Base-by-base conservation (phyloP, 2,113 vertebrate genomes). In the Chloroceryle aenea region DNA sequence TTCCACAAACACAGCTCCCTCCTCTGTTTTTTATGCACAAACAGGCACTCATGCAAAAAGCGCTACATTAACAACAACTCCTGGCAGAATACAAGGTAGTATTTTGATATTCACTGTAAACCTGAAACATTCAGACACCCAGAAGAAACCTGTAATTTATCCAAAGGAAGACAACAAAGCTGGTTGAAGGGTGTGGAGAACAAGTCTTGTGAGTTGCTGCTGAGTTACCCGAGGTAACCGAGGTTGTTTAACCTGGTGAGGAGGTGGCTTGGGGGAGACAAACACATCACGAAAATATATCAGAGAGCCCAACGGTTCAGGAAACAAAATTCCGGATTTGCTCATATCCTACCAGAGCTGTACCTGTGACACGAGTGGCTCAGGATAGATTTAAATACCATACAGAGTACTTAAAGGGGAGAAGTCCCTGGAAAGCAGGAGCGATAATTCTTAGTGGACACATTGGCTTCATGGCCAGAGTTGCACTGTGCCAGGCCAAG, bases 351-450 rank as follows among this genome's bases (percentile, higher is more conserved):
- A 29, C 32, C 53, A 73, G 9, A 42, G 16, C 22, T 29, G 21
- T 7, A 20, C 0, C 0, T 6, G 10, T 6, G 10, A 14, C 43
- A 59, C 40, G 19, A 36, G 45, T 10, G 14, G 34, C 16, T 52
- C 23, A 32, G 15, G 17, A 34, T 0, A 47, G 40, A 59, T 2
- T 1, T 26, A 43, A 61, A 42, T 34, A 42, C 20, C 38, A 9
- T 2, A 13, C 38, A 34, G 38, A 23, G 18, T 6, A 18, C 38
- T 38, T 48, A 14, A 42, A 42, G 21, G 11, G 29, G 29, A 48
- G 13, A 77, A 43, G 23, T 5, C 5, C 36, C 34, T 67, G 45
- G 64, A 72, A 61, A 72, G 26, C 8, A 26, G 14, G 32, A 82
- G 59, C 40, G 48, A 7, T 64, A 53, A 66, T 22, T 66, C 47